Evolutionary conservation across 2,113 vertebrate species (phyloP), one percentile per base, ranked within the genome.

Genomic region (Rhipidura dahli): DNA sequence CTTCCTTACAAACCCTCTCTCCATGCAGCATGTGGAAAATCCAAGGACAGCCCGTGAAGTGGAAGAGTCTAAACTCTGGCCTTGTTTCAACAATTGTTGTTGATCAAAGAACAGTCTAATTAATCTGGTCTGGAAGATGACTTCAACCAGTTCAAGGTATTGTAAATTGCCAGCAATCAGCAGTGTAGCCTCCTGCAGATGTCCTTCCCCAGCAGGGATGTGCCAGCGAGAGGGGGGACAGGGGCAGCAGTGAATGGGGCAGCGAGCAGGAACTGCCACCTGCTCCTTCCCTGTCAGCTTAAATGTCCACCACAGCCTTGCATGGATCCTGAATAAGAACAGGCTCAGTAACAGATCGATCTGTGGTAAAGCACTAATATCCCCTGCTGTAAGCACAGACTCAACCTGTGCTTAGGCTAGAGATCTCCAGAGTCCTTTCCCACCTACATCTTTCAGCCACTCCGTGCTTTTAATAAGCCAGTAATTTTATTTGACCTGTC

Each of bases 401-500:
- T 88, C 57, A 91, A n/a, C 64, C 63, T 84, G 72, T 50, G 56
- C 89, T 95, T 92, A 93, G 89, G 18, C 72, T 70, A 27, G 47
- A 89, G 86, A 89, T 90, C 90, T 95, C 96, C 69, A 37, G 89
- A 56, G 80, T 68, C 91, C 72, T 95, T 92, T 96, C 84, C 80
- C 69, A 81, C 72, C 72, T 95, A 89, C 76, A 44, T 35, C 69
- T 82, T 94, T 91, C 93, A 95, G 56, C 72, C 69, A 60, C 82
- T 83, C 64, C 68, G 47, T 66, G 76, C 89, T 89, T 93, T 90
- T 96, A 95, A 96, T 94, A 95, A 96, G 73, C 49, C 49, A 45
- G 84, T 91, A 84, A 92, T 94, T 96, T 93, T 94, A 94, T 95
- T 91, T 93, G 89, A 88, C 88, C 88, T 96, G 79, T 81, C 80